Evolutionary conservation across 2,888 invertebrate genomes (phyloP), one percentile per base, ranked within the genome.

Genomic region (Galeopsomyia nigrocyanea): DNA sequence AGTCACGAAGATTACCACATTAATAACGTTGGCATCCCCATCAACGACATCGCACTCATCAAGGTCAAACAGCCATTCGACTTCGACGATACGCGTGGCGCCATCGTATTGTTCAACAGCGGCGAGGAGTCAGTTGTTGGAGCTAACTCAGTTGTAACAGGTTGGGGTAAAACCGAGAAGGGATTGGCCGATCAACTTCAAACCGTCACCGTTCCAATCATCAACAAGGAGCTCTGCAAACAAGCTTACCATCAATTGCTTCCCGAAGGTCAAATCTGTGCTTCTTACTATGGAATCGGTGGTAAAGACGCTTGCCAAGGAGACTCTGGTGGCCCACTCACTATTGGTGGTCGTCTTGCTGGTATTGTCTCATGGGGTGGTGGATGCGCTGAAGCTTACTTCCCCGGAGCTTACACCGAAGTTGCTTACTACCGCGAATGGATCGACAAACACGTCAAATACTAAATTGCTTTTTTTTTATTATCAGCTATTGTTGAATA

Each of bases 31-130:
- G 78, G 79, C 26, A 68, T 78, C 22, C 74, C 47, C 1, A 6
- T 57, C 0, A 77, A 87, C 65, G 92, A 92, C 72, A 87, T 90
- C 22, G 90, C 91, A 0, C 77, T 91, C 0, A 74, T 91, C 1
- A 87, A 89, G 83, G 80, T 92, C 1, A 79, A 39, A 6, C 63
- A 70, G 0, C 88, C 89, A 1, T 81, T 91, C 31, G 78, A 82
- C 14, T 89, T 89, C 68, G 71, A 66, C 19, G 88, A 83, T 75
- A 86, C 86, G 0, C 86, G 83, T 0, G 87, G 88, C 0, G 83
- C 87, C 21, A 86, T 90, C 2, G 79, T 83, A 7, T 80, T 91
- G 79, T 86, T 88, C 10, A 82, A 86, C 0, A 58, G 75, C 0
- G 84, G 84, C 51, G 79, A 82, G 60, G 76, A 78, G 46, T 31